Conservation (phyloP, 2,888 invertebrate genomes). For the Sympetrum striolatum region DNA sequence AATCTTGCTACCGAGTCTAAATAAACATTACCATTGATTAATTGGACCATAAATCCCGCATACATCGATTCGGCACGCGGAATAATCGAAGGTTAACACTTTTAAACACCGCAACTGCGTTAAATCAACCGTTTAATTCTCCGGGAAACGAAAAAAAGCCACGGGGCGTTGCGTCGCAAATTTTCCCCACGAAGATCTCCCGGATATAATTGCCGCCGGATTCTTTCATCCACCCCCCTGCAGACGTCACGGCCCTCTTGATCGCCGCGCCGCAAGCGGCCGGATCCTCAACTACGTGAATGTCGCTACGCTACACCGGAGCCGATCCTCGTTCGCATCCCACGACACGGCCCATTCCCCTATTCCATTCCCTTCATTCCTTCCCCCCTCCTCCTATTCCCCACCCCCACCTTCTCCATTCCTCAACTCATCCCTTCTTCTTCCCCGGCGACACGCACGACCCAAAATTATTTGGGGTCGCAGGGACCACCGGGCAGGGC, state of each 20-base stretch:
- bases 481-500: slow-evolving; percentile 44
- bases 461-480: slow-evolving; percentile 35
- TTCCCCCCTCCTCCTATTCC: not conserved
- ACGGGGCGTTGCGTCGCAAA: not conserved
- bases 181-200: not conserved
- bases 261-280: not conserved
- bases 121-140: not conserved
- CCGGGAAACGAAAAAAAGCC: not conserved
- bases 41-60: not conserved
- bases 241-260: not conserved
- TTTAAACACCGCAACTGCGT: not conserved
- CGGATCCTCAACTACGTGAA: not conserved
- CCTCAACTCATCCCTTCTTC: not conserved
- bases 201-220: not conserved
- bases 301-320: not conserved
- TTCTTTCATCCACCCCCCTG: not conserved
- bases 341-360: not conserved
- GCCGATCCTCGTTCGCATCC: slow-evolving; percentile 5
- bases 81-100: not conserved
- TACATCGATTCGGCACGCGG: not conserved
- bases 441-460: not conserved
- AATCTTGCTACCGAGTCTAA: not conserved
- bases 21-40: not conserved
- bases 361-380: not conserved
- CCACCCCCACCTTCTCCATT: not conserved